Percentiles rank a stretch among this genome's conserved stretches.
phyloP scores from a whole-genome alignment of 2,888 invertebrate species.

The Drosophila atripex region DNA sequence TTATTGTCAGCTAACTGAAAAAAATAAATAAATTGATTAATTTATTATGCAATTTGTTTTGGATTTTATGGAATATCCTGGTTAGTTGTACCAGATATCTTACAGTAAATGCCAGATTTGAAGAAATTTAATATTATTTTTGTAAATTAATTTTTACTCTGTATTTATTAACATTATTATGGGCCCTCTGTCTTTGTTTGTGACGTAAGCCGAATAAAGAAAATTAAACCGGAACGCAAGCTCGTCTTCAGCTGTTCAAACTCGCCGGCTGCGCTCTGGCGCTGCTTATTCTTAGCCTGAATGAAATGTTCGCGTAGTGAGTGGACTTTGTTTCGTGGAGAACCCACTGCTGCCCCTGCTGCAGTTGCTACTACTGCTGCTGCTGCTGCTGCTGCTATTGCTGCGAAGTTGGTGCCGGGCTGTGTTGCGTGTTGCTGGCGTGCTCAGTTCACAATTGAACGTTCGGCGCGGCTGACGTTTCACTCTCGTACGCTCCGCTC shows the following conservation, averaged over 20 bases:
- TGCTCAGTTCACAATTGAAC: constrained; percentile 69
- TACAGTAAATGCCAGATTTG: no score
- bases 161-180: constrained; percentile 13
- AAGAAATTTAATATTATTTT: not conserved
- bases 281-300: constrained; percentile 45
- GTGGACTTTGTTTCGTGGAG: constrained; percentile 26
- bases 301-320: constrained; percentile 64
- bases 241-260: constrained; percentile 43
- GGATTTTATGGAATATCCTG: no score
- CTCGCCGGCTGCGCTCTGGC: constrained; percentile 66
- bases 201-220: constrained; percentile 66
- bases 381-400: constrained; percentile 1
- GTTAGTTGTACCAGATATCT: no score
- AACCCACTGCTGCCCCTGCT: constrained; percentile 40
- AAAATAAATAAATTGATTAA: not conserved
- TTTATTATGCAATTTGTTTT: not conserved
- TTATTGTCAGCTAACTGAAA: not conserved
- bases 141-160: not conserved
- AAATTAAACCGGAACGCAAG: constrained; percentile 34
- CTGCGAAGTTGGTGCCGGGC: constrained; percentile 21
- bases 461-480: constrained; percentile 60
- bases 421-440: constrained; percentile 5
- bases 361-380: constrained; percentile 13
- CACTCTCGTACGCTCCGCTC: constrained; percentile 20
- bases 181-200: constrained; percentile 37